A percentile compares a stretch with the other conserved stretches of the same genome.
These are phyloP conservation scores for Pollimyrus isidori DNA, from an alignment of 2,113 vertebrate species.

Conservation along the genomic window DNA sequence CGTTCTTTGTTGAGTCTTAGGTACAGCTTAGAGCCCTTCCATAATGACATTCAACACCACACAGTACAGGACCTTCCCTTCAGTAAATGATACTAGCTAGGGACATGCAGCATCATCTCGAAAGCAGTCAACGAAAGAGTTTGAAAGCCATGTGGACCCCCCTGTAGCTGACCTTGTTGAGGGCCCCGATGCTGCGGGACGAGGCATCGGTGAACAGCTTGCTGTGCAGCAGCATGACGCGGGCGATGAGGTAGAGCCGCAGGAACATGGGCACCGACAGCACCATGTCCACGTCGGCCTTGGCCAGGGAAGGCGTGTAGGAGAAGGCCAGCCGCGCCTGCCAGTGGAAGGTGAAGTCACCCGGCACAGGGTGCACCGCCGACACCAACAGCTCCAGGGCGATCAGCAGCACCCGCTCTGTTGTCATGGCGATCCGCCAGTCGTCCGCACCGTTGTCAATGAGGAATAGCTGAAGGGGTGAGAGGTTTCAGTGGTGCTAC, in stretches of 20 bases:
- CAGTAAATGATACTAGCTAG: background rate
- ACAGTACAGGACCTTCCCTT: background rate
- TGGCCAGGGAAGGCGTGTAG: slow-evolving; percentile 79
- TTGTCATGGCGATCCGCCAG: slow-evolving; percentile 98
- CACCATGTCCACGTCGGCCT: slow-evolving; percentile 97
- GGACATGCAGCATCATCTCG: background rate
- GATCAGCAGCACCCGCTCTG: slow-evolving; percentile 89
- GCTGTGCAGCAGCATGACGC: slow-evolving; percentile 96
- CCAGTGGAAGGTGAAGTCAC: slow-evolving; percentile 96
- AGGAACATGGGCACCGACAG: slow-evolving; percentile 98
- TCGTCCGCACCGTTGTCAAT: slow-evolving; percentile 96
- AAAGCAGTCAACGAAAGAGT: background rate
- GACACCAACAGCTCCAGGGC: slow-evolving; percentile 94
- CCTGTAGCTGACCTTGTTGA: slow-evolving; percentile 58
- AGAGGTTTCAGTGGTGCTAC: slow-evolving; percentile 21
- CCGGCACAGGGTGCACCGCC: slow-evolving; percentile 90
- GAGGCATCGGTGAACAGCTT: slow-evolving; percentile 89
- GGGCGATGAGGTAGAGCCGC: slow-evolving; percentile 92
- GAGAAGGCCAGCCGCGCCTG: slow-evolving; percentile 91
- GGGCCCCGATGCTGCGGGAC: slow-evolving; percentile 68
- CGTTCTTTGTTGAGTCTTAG: background rate
- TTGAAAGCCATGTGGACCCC: background rate
- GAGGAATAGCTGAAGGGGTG: slow-evolving; percentile 76
- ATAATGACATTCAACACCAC: background rate
- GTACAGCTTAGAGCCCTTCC: background rate